These are phyloP conservation scores for Aphis craccivora DNA, from an alignment of 1,140 invertebrate species.

Conservation along the genomic window DNA sequence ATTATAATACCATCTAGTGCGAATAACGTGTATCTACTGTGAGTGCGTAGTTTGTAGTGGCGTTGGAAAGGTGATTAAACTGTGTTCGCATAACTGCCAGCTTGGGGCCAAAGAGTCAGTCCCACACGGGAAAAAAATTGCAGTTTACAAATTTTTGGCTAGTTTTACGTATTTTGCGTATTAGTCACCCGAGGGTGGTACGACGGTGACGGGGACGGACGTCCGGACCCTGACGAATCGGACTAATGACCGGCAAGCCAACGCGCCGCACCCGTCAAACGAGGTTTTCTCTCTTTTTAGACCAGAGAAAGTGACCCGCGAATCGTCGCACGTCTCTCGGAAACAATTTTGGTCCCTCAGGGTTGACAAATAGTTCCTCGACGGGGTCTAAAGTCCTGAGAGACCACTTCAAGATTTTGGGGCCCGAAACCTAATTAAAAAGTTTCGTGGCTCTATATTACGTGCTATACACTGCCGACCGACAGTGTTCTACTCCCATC, in stretches of 20 bases:
- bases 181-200: background rate
- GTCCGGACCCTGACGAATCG: slow-evolving; percentile 37
- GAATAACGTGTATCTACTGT: slow-evolving; percentile 27
- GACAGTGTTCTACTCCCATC: background rate
- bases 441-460: background rate
- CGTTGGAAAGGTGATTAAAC: background rate
- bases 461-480: background rate
- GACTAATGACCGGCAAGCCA: slow-evolving; percentile 42
- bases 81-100: background rate
- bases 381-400: background rate
- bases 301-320: background rate
- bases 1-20: background rate
- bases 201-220: background rate
- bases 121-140: background rate
- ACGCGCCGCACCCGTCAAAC: background rate
- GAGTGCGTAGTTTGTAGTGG: background rate
- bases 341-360: slow-evolving; percentile 12
- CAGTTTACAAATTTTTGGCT: background rate
- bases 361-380: slow-evolving; percentile 26
- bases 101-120: background rate
- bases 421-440: slow-evolving; percentile 47
- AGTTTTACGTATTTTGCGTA: slow-evolving; percentile 2
- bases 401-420: background rate
- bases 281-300: background rate
- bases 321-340: background rate